Percentiles rank a stretch among this genome's conserved stretches.
Evolutionary conservation across 2,888 invertebrate genomes (phyloP).

Genomic region (Mallateleia sp.): DNA sequence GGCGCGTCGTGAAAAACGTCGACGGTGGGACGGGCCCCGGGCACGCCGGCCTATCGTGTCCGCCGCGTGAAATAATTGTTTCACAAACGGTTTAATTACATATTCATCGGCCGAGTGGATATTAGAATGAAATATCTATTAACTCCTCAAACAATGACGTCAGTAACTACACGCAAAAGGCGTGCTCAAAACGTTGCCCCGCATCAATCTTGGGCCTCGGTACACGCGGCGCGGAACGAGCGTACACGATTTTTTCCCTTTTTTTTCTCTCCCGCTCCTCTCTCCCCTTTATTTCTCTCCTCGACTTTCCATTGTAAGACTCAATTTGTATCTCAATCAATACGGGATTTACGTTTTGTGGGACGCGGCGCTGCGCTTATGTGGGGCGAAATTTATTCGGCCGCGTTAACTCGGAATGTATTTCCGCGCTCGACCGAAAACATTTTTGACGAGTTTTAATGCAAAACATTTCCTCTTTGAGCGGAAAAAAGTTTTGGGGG

Average conservation of each 20-base stretch:
- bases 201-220: constrained; percentile 72
- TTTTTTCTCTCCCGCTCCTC: constrained; percentile 8
- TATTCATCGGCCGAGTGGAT: constrained; percentile 67
- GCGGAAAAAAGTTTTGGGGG: background rate
- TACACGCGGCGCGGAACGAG: constrained; percentile 56
- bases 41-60: constrained; percentile 33
- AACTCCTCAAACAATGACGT: constrained; percentile 73
- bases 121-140: constrained; percentile 74
- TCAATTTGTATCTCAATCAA: constrained; percentile 74
- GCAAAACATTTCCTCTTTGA: background rate
- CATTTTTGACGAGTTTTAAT: constrained; percentile 9
- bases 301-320: constrained; percentile 68
- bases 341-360: constrained; percentile 55
- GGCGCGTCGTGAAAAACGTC: constrained; percentile 42
- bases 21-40: constrained; percentile 19
- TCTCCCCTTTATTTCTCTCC: constrained; percentile 45
- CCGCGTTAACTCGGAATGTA: constrained; percentile 3
- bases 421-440: constrained; percentile 33
- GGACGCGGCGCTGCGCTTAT: constrained; percentile 35
- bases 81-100: constrained; percentile 74
- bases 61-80: constrained; percentile 69
- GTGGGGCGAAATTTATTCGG: constrained; percentile 30
- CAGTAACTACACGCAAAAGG: constrained; percentile 73
- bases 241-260: constrained; percentile 45
- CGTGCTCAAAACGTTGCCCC: constrained; percentile 65